phyloP scores from a whole-genome alignment of 2,888 invertebrate genomes.

The Panzeria rudis region DNA sequence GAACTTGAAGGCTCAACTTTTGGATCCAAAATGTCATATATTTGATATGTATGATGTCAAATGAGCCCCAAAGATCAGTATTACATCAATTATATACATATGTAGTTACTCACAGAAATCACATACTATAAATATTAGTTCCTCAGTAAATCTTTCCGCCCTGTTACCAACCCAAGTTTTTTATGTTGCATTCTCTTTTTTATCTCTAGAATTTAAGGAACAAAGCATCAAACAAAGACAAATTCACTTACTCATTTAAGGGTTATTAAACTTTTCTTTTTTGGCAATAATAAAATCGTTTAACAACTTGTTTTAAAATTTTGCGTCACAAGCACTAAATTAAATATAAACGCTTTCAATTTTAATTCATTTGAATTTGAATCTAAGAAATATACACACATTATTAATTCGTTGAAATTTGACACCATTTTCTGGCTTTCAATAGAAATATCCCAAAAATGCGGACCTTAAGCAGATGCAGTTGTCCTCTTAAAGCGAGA shows the following conservation, averaged over 20 bases:
- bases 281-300: conserved; percentile 7
- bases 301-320: conserved; percentile 31
- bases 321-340: conserved; percentile 38
- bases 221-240: conserved; percentile 7
- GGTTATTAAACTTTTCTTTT: conserved; percentile 26
- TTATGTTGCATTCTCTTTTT: not conserved
- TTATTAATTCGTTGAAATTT: conserved; percentile 1
- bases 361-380: conserved; percentile 28
- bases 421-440: not conserved
- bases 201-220: not conserved
- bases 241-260: conserved; percentile 7
- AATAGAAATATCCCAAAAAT: conserved; percentile 19
- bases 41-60: no score
- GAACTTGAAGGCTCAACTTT: no score
- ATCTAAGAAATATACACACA: conserved; percentile 1
- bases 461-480: conserved; percentile 14
- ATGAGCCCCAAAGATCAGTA: no score
- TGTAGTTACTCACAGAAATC: no score
- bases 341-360: conserved; percentile 32
- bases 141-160: not conserved
- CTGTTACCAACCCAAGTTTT: not conserved
- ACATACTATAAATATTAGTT: not conserved
- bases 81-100: no score
- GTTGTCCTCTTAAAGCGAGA: not conserved
- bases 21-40: no score